Percentiles rank a stretch among this genome's conserved stretches.
These are phyloP conservation scores for Ellobius talpinus DNA, from an alignment of 2,113 vertebrate genomes.

Conservation along the genomic window DNA sequence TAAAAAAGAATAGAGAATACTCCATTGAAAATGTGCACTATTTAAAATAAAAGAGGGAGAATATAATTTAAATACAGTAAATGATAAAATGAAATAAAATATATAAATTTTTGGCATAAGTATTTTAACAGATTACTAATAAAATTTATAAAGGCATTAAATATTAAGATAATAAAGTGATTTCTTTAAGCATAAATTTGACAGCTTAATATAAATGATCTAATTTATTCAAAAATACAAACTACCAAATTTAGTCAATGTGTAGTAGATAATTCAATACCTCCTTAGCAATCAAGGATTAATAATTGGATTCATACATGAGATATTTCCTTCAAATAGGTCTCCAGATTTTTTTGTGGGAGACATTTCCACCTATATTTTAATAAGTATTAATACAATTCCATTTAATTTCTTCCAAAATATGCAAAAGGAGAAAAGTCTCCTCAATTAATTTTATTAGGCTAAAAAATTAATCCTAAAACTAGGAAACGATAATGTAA, in stretches of 20 bases:
- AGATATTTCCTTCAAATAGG: background rate
- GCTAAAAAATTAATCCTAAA: background rate
- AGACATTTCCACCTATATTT: background rate
- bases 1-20: background rate
- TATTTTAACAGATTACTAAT: background rate
- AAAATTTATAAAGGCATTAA: background rate
- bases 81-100: background rate
- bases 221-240: background rate
- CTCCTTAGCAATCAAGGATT: background rate
- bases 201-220: background rate
- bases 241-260: background rate
- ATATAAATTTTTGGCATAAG: background rate
- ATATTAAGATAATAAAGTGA: background rate
- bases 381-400: background rate
- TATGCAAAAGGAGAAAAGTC: background rate
- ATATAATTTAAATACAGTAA: background rate
- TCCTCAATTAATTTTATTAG: background rate
- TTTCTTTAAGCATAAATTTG: constrained; percentile 14
- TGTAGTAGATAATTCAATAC: background rate
- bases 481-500: background rate
- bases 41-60: background rate
- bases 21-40: background rate
- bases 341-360: background rate
- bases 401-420: background rate
- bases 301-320: background rate